phyloP scores from a whole-genome alignment of 2,888 invertebrate genomes.

The Drosophila ezoana region DNA sequence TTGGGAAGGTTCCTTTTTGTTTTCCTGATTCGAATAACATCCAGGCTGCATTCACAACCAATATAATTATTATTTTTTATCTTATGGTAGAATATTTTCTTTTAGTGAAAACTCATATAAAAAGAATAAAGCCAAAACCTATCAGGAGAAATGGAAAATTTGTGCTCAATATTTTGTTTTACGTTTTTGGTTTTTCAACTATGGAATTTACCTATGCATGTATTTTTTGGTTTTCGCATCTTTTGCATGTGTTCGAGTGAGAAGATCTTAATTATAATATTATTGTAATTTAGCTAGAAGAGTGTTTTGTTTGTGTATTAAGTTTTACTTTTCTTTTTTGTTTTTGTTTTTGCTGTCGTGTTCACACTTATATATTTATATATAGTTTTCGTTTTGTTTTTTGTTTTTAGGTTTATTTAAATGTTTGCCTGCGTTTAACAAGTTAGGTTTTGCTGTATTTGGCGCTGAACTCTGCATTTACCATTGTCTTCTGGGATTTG shows the following conservation, averaged over 20 bases:
- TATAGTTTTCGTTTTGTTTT: slow-evolving; percentile 21
- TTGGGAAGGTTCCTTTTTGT: slow-evolving; percentile 36
- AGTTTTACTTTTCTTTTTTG: slow-evolving; percentile 25
- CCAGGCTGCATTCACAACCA: slow-evolving; percentile 78
- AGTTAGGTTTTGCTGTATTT: slow-evolving; percentile 51
- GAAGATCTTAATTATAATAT: slow-evolving; percentile 70
- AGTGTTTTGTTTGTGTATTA: slow-evolving; percentile 28
- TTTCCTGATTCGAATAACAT: slow-evolving; percentile 69
- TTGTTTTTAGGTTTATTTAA: slow-evolving; percentile 51
- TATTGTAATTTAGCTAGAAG: slow-evolving; percentile 77
- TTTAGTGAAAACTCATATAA: slow-evolving; percentile 5
- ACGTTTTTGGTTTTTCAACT: slow-evolving; percentile 30
- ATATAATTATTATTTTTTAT: slow-evolving; percentile 68
- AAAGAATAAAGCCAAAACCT: slow-evolving; percentile 16
- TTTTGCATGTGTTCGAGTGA: slow-evolving; percentile 60
- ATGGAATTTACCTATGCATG: slow-evolving; percentile 62
- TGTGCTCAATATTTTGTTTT: slow-evolving; percentile 44
- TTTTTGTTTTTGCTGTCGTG: slow-evolving; percentile 16
- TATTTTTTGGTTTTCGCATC: slow-evolving; percentile 21
- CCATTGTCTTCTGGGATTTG: slow-evolving; percentile 38
- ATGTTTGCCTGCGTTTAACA: slow-evolving; percentile 49
- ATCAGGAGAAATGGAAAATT: slow-evolving; percentile 44
- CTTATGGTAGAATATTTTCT: slow-evolving; percentile 16
- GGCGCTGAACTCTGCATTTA: slow-evolving; percentile 49
- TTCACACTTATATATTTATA: slow-evolving; percentile 50